Evolutionary conservation across 2,113 vertebrate species (phyloP).

Genomic region (Microcebus ravelobensis): DNA sequence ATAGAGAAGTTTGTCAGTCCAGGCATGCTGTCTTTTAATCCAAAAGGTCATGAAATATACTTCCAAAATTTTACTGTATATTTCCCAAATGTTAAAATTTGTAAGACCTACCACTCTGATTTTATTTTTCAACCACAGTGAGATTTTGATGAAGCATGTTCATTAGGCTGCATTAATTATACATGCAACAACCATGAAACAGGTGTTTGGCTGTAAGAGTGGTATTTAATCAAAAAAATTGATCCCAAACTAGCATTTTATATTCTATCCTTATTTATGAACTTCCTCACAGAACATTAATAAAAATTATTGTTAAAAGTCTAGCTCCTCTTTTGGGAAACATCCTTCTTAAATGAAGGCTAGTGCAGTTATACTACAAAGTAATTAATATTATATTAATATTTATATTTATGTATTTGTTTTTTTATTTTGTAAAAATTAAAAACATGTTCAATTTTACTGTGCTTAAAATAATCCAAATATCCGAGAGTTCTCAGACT

Average conservation of each 20-base stretch:
- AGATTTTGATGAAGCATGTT: conserved; percentile 75
- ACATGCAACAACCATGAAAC: conserved; percentile 57
- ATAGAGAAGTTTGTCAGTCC: conserved; percentile 12
- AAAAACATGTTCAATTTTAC: not conserved
- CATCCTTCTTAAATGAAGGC: not conserved
- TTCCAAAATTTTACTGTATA: not conserved
- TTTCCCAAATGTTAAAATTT: conserved; percentile 20
- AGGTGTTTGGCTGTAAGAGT: conserved; percentile 61
- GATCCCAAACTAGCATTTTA: conserved; percentile 54
- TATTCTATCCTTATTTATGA: conserved; percentile 63
- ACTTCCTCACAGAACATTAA: conserved; percentile 35
- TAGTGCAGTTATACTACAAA: not conserved
- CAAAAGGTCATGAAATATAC: not conserved
- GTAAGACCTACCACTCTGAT: not conserved
- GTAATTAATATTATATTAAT: not conserved
- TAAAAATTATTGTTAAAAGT: conserved; percentile 45
- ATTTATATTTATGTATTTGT: not conserved
- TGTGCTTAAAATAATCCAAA: not conserved
- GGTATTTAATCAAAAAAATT: conserved; percentile 67
- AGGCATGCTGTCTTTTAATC: not conserved
- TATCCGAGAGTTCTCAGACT: not conserved
- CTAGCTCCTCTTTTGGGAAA: conserved; percentile 31
- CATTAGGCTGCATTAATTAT: conserved; percentile 70
- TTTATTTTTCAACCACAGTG: conserved; percentile 56
- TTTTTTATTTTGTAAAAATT: not conserved